Conservation (phyloP, 2,797 vertebrate species). For the Anomalospiza imberbis region DNA sequence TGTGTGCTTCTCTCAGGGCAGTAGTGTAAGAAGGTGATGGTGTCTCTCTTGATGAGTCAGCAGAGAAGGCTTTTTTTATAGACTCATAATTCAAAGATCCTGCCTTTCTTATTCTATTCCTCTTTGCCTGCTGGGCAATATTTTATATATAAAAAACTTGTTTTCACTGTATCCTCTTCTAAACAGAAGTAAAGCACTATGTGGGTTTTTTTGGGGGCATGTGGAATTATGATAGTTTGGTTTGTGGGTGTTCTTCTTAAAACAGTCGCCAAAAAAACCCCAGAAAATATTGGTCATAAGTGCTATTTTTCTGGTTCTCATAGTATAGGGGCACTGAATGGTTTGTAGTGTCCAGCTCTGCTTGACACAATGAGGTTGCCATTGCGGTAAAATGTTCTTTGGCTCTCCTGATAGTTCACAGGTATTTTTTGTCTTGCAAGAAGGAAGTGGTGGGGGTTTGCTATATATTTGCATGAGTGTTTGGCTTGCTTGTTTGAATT, state of each 20-base stretch:
- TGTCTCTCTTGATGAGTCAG: neutral
- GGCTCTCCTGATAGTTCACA: neutral
- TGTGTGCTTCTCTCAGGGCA: neutral
- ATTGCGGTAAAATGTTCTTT: neutral
- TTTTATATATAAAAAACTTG: neutral
- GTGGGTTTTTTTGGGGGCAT: rapidly evolving
- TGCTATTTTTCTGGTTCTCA: neutral
- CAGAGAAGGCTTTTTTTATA: neutral
- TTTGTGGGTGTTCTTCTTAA: neutral
- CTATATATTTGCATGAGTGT: neutral
- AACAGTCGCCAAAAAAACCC: neutral
- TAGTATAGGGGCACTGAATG: neutral
- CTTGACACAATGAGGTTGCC: neutral
- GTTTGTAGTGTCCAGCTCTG: neutral
- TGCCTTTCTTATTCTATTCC: neutral
- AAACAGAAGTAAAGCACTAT: neutral
- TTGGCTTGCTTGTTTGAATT: neutral
- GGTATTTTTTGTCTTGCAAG: neutral
- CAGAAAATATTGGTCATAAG: neutral
- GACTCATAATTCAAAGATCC: neutral
- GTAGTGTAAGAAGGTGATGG: neutral
- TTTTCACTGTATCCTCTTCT: neutral
- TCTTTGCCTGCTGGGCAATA: neutral
- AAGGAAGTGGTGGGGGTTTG: neutral
- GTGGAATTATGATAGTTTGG: neutral